Percentiles rank a stretch among this genome's conserved stretches.
Evolutionary conservation across 1,140 invertebrate species (phyloP).

Genomic region (Planococcus citri): DNA sequence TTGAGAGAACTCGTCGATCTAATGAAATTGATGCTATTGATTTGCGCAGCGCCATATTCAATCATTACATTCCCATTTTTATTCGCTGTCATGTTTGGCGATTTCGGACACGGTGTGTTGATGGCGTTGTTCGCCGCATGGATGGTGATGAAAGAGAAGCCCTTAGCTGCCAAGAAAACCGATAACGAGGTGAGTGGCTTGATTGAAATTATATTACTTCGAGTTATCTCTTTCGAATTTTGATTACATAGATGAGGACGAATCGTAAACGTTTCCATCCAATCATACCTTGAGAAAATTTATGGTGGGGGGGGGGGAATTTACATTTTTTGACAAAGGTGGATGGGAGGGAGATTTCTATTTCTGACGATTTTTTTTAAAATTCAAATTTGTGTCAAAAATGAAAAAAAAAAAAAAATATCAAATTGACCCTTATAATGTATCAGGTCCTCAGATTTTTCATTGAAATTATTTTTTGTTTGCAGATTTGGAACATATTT

Average conservation of each 20-base stretch:
- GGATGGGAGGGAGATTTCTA: too few species aligned
- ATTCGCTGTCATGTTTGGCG: conserved; percentile 55
- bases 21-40: neutral
- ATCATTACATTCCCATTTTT: conserved; percentile 55
- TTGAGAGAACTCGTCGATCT: neutral
- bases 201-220: too few species aligned
- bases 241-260: too few species aligned
- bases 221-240: neutral
- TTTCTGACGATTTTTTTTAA: too few species aligned
- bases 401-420: too few species aligned
- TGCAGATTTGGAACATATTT: conserved; percentile 90
- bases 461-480: too few species aligned
- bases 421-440: too few species aligned
- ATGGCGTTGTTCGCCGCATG: conserved; percentile 44
- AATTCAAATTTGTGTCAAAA: too few species aligned
- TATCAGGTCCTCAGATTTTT: neutral
- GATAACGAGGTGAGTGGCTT: conserved; percentile 41
- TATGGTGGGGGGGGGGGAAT: too few species aligned
- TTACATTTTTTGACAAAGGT: too few species aligned
- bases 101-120: conserved; percentile 47
- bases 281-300: too few species aligned
- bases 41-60: conserved; percentile 29
- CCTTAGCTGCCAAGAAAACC: conserved; percentile 32
- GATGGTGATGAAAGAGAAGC: conserved; percentile 47
- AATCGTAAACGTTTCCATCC: too few species aligned